Conservation (phyloP, 2,888 invertebrate species). For the Plebejus anna region DNA sequence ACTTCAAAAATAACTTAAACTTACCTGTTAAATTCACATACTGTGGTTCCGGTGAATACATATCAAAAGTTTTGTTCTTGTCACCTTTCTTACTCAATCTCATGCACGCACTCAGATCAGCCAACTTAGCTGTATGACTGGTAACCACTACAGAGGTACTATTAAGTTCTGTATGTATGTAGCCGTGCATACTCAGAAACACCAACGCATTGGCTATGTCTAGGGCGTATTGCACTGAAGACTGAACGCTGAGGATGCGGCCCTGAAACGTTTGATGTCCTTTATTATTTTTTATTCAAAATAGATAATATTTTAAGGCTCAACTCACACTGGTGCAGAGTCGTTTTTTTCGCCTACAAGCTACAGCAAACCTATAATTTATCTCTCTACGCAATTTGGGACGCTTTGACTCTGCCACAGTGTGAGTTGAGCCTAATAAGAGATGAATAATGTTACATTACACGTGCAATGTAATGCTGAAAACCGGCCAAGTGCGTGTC, state of each 20-base stretch:
- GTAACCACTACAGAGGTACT: conserved; percentile 68
- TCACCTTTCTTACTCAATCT: conserved; percentile 41
- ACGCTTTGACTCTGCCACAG: too few species aligned
- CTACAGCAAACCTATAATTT: too few species aligned
- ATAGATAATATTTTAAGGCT: not conserved
- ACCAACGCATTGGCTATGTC: conserved; percentile 70
- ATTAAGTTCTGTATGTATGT: conserved; percentile 67
- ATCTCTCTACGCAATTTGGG: too few species aligned
- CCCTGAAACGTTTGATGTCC: conserved; percentile 47
- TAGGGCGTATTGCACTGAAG: conserved; percentile 62
- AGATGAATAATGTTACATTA: too few species aligned
- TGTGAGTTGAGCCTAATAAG: too few species aligned
- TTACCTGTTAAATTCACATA: conserved; percentile 71
- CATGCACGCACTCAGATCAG: conserved; percentile 62
- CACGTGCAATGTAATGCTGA: too few species aligned
- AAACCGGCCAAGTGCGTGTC: too few species aligned
- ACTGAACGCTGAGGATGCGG: conserved; percentile 62
- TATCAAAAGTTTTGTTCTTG: conserved; percentile 46
- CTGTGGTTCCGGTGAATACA: conserved; percentile 64
- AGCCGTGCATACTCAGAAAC: conserved; percentile 72
- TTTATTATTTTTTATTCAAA: not conserved
- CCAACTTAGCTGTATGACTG: conserved; percentile 65
- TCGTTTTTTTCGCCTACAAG: too few species aligned
- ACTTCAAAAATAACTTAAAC: conserved; percentile 29
- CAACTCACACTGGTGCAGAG: too few species aligned